phyloP scores from a whole-genome alignment of 2,113 vertebrate genomes.

The Muntiacus reevesi region DNA sequence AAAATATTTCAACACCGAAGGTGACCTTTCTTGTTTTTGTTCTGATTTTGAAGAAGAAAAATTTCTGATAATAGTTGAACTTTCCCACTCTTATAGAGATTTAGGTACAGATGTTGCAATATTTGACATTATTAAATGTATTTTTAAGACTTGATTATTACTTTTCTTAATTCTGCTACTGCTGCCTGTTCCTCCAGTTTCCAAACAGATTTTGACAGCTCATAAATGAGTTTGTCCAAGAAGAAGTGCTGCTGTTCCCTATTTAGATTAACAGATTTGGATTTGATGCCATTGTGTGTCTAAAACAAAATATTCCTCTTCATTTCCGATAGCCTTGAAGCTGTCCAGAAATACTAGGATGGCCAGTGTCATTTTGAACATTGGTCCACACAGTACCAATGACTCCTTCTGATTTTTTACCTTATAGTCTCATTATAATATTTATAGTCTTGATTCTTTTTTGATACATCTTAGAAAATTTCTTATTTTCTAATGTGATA shows the following conservation, averaged over 20 bases:
- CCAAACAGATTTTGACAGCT: background rate
- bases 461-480: background rate
- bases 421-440: background rate
- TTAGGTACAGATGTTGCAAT: background rate
- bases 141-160: background rate
- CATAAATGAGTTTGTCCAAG: background rate
- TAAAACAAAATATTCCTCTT: background rate
- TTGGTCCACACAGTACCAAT: background rate
- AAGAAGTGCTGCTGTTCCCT: background rate
- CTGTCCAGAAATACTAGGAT: background rate
- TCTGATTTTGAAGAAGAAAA: background rate
- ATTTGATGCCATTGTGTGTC: background rate
- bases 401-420: background rate
- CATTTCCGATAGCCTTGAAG: background rate
- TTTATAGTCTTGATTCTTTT: background rate
- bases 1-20: background rate
- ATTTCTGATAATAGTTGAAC: background rate
- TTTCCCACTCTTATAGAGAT: background rate
- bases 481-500: background rate
- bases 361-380: background rate
- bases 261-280: background rate
- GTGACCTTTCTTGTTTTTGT: slow-evolving; percentile 30
- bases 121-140: background rate
- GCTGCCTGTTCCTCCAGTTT: background rate
- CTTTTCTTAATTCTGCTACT: background rate